Percentiles rank a stretch among this genome's conserved stretches.
Evolutionary conservation across 2,888 invertebrate genomes (phyloP).

Genomic region (Leptopilina myrica): DNA sequence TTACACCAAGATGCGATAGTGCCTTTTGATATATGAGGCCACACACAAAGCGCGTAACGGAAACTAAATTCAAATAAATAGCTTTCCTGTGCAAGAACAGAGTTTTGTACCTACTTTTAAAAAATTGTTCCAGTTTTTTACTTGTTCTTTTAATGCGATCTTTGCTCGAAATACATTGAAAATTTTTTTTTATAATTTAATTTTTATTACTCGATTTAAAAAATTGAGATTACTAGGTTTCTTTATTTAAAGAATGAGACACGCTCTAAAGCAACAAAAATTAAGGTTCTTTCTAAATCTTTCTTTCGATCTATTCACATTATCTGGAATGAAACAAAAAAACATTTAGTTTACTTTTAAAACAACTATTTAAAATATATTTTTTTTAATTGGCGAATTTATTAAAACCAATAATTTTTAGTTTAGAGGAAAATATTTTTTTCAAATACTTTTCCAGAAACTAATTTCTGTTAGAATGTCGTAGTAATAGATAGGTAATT

Average conservation of each 20-base stretch:
- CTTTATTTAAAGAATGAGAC: too few relatives aligned
- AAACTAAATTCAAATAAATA: slow-evolving; percentile 73
- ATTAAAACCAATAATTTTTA: too few relatives aligned
- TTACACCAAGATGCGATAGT: slow-evolving; percentile 52
- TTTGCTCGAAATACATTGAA: neutral
- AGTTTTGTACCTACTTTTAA: neutral
- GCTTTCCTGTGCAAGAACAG: slow-evolving; percentile 62
- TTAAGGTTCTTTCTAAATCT: too few relatives aligned
- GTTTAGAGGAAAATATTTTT: too few relatives aligned
- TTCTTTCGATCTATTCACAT: too few relatives aligned
- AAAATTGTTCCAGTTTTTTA: neutral
- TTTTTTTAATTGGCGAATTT: too few relatives aligned
- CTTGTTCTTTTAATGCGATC: neutral
- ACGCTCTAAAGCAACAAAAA: too few relatives aligned
- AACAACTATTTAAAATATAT: too few relatives aligned
- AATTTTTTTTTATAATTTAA: neutral
- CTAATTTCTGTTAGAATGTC: neutral
- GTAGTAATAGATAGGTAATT: neutral
- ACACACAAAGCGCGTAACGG: slow-evolving; percentile 73
- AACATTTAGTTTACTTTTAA: too few relatives aligned
- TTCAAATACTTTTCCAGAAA: neutral
- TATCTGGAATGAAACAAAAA: neutral
- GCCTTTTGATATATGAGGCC: slow-evolving; percentile 70
- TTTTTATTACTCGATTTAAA: too few relatives aligned
- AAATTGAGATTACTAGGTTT: too few relatives aligned